Conservation (phyloP, 1,140 invertebrate species). For the Hyles euphorbiae region DNA sequence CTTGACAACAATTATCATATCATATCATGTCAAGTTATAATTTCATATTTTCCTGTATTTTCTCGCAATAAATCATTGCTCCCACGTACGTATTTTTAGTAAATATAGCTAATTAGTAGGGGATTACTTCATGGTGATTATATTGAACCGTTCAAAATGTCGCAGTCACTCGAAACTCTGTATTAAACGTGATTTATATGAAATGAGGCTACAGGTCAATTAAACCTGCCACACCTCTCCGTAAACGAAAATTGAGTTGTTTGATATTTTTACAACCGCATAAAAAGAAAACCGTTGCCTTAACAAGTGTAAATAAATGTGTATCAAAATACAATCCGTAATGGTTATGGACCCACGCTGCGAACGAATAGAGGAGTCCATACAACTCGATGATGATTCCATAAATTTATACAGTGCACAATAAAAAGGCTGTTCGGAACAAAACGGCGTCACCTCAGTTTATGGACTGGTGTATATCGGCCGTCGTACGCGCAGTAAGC, state of each 20-base stretch:
- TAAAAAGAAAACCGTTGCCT: slow-evolving; percentile 14
- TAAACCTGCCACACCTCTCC: slow-evolving; percentile 2
- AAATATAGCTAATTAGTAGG: too few species aligned
- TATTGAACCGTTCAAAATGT: too few species aligned
- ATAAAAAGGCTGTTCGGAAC: slow-evolving; percentile 65
- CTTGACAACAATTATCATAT: too few species aligned
- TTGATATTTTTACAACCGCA: slow-evolving; percentile 10
- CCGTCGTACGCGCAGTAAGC: slow-evolving; percentile 27
- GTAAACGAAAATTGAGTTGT: slow-evolving; percentile 6
- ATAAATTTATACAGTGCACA: slow-evolving; percentile 73
- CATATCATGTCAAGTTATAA: too few species aligned
- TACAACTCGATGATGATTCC: slow-evolving; percentile 72
- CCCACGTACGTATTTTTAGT: too few species aligned
- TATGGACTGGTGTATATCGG: slow-evolving; percentile 42
- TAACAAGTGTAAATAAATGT: slow-evolving; percentile 50
- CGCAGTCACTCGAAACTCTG: too few species aligned
- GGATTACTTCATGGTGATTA: too few species aligned
- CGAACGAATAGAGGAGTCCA: slow-evolving; percentile 59
- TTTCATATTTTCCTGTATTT: too few species aligned
- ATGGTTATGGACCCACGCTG: slow-evolving; percentile 64
- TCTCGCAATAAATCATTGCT: too few species aligned
- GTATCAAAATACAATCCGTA: slow-evolving; percentile 61
- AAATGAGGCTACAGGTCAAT: not conserved
- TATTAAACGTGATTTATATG: not conserved
- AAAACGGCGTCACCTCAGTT: slow-evolving; percentile 60